phyloP scores from a whole-genome alignment of 2,113 vertebrate genomes.

The Pogonocichla stellata region DNA sequence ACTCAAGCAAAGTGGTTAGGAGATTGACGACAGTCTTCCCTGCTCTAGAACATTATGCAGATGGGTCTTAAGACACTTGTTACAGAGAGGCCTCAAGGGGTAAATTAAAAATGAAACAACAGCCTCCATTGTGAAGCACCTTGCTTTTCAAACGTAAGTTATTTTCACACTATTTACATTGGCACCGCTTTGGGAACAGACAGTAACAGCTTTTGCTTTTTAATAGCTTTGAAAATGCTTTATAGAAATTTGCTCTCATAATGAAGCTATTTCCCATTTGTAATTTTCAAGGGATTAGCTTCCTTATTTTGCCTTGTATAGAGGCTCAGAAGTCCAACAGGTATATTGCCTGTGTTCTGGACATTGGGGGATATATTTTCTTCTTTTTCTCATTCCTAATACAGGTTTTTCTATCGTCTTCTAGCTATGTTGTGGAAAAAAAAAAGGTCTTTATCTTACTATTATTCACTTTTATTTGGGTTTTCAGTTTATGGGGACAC shows the following conservation, averaged over 20 bases:
- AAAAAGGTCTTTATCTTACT: not conserved
- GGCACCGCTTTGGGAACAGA: slow-evolving; percentile 29
- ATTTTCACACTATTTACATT: slow-evolving; percentile 53
- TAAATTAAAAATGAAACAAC: slow-evolving; percentile 5
- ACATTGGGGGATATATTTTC: not conserved
- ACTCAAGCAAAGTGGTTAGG: not conserved
- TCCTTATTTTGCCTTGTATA: slow-evolving; percentile 40
- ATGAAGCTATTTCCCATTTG: slow-evolving; percentile 49
- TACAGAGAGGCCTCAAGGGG: not conserved
- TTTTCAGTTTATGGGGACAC: not conserved
- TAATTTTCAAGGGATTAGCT: slow-evolving; percentile 17
- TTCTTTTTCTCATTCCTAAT: not conserved
- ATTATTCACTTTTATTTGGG: not conserved
- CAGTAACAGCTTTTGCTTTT: slow-evolving; percentile 50
- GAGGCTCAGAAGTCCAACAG: not conserved
- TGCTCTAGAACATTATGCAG: not conserved
- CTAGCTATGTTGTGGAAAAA: not conserved
- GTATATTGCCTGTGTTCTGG: not conserved
- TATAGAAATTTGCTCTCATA: slow-evolving; percentile 25
- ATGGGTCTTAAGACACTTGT: not conserved
- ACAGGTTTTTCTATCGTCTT: not conserved
- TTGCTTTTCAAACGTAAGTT: slow-evolving; percentile 36
- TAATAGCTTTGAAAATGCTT: slow-evolving; percentile 51
- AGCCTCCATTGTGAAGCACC: slow-evolving; percentile 37
- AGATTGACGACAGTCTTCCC: not conserved